Conservation (phyloP, 2,113 vertebrate species). For the Calidris pygmaea region DNA sequence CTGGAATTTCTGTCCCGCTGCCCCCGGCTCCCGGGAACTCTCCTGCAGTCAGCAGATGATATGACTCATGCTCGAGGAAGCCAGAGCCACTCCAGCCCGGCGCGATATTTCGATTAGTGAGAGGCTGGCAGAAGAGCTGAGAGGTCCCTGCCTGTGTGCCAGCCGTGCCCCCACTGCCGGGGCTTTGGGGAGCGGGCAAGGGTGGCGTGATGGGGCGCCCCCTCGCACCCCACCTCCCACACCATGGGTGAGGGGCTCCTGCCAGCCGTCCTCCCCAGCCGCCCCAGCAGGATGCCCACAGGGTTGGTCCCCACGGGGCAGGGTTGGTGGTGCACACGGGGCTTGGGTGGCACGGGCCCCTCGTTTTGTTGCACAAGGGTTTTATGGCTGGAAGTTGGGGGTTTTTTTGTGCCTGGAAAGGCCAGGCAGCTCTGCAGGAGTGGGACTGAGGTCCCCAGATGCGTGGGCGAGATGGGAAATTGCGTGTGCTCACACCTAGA, state of each 20-base stretch:
- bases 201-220: accelerated
- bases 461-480: neutral
- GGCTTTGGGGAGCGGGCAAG: neutral
- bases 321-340: neutral
- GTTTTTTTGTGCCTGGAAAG: neutral
- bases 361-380: accelerated
- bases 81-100: conserved; percentile 30
- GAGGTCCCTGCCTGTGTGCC: neutral
- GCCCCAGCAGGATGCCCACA: accelerated
- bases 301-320: neutral
- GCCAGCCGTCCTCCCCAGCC: neutral
- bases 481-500: neutral
- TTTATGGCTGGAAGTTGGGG: neutral
- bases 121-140: conserved; percentile 3
- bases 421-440: neutral
- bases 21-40: conserved; percentile 40
- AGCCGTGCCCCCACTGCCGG: neutral
- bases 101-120: conserved; percentile 19
- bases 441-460: neutral
- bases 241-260: neutral
- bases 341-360: neutral
- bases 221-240: neutral
- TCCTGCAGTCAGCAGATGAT: conserved; percentile 29
- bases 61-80: conserved; percentile 18
- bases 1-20: conserved; percentile 46